Evolutionary conservation across 2,888 invertebrate species (phyloP), one percentile per base, ranked within the genome.

Genomic region (Eudasyphora cyanicolor): DNA sequence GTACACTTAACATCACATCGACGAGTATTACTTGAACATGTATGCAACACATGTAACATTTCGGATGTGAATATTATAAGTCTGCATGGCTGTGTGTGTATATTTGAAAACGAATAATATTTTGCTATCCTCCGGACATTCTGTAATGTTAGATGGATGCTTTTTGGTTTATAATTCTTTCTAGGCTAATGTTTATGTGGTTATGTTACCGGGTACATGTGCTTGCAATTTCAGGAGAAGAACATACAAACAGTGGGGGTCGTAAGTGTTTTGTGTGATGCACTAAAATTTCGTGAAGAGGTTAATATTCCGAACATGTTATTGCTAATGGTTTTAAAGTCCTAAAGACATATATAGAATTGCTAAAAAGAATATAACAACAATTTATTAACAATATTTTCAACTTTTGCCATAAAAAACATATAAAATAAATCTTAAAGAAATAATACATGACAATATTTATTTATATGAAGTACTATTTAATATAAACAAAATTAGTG

Each of bases 121-220:
- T 67, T 24, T 38, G 24, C 14, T 67, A 67, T 67, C 67, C 67
- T 67, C 38, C 67, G 67, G 38, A 60, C 29, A n/a, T 60, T 60
- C 14, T 21, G 38, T 42, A 67, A 67, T 67, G 38, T 67, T 42
- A 21, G 67, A 42, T 38, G 7, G 67, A 14, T 67, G 42, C 67
- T 35, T 67, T 67, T 67, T 42, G 67, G 42, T 42, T 38, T 67
- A 24, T 67, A 67, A 67, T 67, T 24, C 38, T 29, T 60, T 12
- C 29, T 38, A 67, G 21, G 42, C 24, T 67, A 10, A 67, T 42
- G 67, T 67, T 67, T 21, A 38, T 64, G 64, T 42, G 60, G 29
- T 29, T 7, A 60, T 32, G 24, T 67, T n/a, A n/a, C n/a, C n/a
- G n/a, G n/a, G 42, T 42, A 24, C n/a, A n/a, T 42, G 67, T 67